Evolutionary conservation across 2,888 invertebrate genomes (phyloP), one percentile per base, ranked within the genome.

Genomic region (Myopa testacea): DNA sequence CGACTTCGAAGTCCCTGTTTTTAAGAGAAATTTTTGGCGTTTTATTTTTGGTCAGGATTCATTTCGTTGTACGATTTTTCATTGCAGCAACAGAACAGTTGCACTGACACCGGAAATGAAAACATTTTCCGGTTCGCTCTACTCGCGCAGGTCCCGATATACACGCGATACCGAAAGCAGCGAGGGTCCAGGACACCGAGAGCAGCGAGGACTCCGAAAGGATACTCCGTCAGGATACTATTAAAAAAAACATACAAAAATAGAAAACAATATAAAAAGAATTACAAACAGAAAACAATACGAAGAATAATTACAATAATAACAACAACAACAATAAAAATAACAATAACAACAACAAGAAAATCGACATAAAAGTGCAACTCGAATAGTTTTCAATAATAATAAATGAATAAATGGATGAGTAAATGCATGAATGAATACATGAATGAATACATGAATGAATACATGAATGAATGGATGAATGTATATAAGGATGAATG

Each of bases 61-160:
- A 65, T 73, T 73, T 45, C 19, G 50, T 63, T 60, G 60, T 12
- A 14, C 34, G 52, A 37, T 65, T 37, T 52, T 65, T 65, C 38
- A 38, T 19, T 37, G 55, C 19, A 68, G 38, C 52, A 40, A 8
- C 40, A 6, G 76, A 74, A 78, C 80, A 82, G 78, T 84, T 85
- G 83, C 85, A 86, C 82, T 85, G 86, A 85, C 86, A 85, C 85
- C 86, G 86, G 86, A 86, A 86, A 86, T 86, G 85, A 85, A 85
- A 84, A 85, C 85, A 84, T 85, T 84, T 86, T 84, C 86, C 86
- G 85, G 84, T 63, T 37, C n/a, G 52, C 65, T 60, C 63, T 65
- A 4, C 55, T n/a, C 55, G 4, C 16, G 12, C 6, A 16, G 4
- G 12, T 55, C 55, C 4, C n/a, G 4, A 4, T n/a, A 16, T 10